phyloP scores from a whole-genome alignment of 2,888 invertebrate species.

The Bhutanitis thaidina region DNA sequence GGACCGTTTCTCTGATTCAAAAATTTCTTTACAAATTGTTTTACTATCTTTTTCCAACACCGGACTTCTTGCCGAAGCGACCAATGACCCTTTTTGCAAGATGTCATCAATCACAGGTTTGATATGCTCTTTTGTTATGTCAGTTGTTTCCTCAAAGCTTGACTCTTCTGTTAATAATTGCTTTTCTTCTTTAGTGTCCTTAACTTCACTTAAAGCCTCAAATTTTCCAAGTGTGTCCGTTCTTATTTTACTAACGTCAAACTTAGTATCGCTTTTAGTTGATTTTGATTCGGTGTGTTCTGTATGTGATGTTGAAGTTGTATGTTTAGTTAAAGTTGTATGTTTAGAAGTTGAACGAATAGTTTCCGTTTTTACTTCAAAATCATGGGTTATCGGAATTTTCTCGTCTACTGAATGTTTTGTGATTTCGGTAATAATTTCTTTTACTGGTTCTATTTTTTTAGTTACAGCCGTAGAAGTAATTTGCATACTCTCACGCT shows the following conservation, averaged over 20 bases:
- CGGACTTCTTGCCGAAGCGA: slow-evolving; percentile 59
- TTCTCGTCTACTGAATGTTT: slow-evolving; percentile 22
- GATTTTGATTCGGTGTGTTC: slow-evolving; percentile 24
- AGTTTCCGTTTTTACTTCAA: background rate
- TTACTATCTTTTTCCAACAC: slow-evolving; percentile 63
- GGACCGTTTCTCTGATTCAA: slow-evolving; percentile 64
- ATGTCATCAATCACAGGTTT: slow-evolving; percentile 70
- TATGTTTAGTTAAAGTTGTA: slow-evolving; percentile 1
- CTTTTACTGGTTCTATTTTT: slow-evolving; percentile 20
- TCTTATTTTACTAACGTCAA: slow-evolving; percentile 65
- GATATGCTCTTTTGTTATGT: slow-evolving; percentile 66
- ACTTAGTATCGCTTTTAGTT: slow-evolving; percentile 39
- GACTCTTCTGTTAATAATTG: slow-evolving; percentile 38
- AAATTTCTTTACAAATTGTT: slow-evolving; percentile 54
- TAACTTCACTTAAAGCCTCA: slow-evolving; percentile 43
- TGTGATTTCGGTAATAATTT: slow-evolving; percentile 22
- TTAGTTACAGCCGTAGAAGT: slow-evolving; percentile 16
- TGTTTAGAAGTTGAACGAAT: too few relatives aligned
- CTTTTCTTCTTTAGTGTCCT: slow-evolving; percentile 33
- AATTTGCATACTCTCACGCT: slow-evolving; percentile 42
- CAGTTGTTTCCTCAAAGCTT: slow-evolving; percentile 44
- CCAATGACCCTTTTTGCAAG: slow-evolving; percentile 61
- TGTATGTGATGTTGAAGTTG: slow-evolving; percentile 2
- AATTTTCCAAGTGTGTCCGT: slow-evolving; percentile 65
- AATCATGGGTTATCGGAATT: background rate